phyloP scores from a whole-genome alignment of 1,140 invertebrate species.

The Drosophila tani region DNA sequence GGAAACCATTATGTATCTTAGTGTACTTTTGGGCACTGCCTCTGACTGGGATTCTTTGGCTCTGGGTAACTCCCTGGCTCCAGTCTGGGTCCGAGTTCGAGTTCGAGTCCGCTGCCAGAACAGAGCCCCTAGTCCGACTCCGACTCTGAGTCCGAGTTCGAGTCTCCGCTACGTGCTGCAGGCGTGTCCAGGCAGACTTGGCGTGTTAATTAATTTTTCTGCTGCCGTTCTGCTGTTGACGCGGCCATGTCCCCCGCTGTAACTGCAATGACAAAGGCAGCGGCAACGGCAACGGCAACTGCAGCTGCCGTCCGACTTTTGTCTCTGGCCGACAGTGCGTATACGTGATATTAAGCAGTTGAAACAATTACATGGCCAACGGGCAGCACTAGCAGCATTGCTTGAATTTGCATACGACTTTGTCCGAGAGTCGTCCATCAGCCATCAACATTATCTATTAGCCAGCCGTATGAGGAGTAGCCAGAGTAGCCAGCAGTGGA shows the following conservation, averaged over 20 bases:
- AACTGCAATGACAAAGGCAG: background rate
- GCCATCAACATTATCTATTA: slow-evolving; percentile 60
- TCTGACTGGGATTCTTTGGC: slow-evolving; percentile 21
- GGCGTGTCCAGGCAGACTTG: slow-evolving; percentile 55
- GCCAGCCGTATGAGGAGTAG: slow-evolving; percentile 33
- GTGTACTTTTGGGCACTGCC: slow-evolving; percentile 20
- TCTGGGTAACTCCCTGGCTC: slow-evolving; percentile 25
- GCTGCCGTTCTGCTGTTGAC: slow-evolving; percentile 52
- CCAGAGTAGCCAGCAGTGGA: slow-evolving; percentile 24
- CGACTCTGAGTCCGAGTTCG: slow-evolving; percentile 13
- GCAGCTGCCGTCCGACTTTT: slow-evolving; percentile 22
- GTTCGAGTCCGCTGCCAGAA: slow-evolving; percentile 5
- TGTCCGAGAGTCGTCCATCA: slow-evolving; percentile 39
- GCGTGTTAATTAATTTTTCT: slow-evolving; percentile 69
- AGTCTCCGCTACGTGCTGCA: slow-evolving; percentile 61
- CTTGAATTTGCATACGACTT: slow-evolving; percentile 51
- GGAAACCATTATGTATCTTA: background rate
- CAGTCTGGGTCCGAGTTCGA: slow-evolving; percentile 24
- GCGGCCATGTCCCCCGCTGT: slow-evolving; percentile 21
- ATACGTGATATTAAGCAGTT: slow-evolving; percentile 70
- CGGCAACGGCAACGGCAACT: background rate
- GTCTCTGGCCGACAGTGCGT: slow-evolving; percentile 48
- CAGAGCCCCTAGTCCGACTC: background rate
- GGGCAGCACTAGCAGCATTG: slow-evolving; percentile 19
- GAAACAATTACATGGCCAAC: slow-evolving; percentile 61